Percentiles rank a stretch among this genome's conserved stretches.
Conservation (phyloP, 30 jellyfish, hydroid and myxozoan species). For the Phacellophora camtschatica region DNA sequence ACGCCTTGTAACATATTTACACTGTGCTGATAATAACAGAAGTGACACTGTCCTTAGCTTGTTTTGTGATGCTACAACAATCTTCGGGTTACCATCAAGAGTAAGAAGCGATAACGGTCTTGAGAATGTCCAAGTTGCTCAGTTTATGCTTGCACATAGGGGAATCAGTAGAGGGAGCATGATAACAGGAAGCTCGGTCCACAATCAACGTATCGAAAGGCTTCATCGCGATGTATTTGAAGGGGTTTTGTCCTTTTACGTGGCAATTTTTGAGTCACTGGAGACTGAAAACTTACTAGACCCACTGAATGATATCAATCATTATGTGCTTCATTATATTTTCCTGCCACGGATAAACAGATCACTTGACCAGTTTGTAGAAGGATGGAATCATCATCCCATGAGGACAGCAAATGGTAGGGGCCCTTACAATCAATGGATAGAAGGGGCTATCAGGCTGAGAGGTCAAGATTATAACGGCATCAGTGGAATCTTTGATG, state of each 20-base stretch:
- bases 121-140: neutral
- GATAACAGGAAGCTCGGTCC: slow-evolving; percentile 19
- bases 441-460: slow-evolving; percentile 1
- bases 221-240: slow-evolving; percentile 17
- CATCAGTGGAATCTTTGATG: neutral
- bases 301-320: slow-evolving; percentile 19
- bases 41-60: neutral
- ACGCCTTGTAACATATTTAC: neutral
- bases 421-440: neutral
- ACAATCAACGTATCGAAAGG: slow-evolving; percentile 22
- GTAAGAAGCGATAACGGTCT: neutral
- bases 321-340: neutral
- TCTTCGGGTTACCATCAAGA: slow-evolving; percentile 12
- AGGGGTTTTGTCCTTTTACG: slow-evolving; percentile 29
- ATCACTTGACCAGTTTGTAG: neutral
- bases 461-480: neutral
- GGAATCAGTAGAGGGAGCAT: neutral
- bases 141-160: neutral
- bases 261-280: slow-evolving; percentile 13
- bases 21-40: neutral
- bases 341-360: neutral
- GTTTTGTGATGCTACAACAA: neutral
- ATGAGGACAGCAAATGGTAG: neutral
- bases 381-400: neutral
- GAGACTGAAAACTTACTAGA: slow-evolving; percentile 2